These are phyloP conservation scores for Excalfactoria chinensis DNA, from an alignment of 2,113 vertebrate genomes.

Conservation along the genomic window DNA sequence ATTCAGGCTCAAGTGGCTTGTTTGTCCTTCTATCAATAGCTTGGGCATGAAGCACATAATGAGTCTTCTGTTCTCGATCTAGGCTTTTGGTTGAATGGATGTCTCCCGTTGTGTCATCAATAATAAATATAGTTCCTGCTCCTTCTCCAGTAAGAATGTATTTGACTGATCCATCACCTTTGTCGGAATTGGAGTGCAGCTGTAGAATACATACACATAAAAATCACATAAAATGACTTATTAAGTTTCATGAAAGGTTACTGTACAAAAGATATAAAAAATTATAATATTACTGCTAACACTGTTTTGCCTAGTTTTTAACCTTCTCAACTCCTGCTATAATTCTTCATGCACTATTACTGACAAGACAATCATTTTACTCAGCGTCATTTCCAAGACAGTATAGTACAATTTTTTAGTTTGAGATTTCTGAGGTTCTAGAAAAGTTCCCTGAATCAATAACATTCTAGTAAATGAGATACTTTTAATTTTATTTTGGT, in stretches of 20 bases:
- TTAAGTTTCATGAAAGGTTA: neutral
- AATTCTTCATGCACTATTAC: neutral
- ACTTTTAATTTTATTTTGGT: neutral
- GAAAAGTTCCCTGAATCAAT: neutral
- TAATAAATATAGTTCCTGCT: constrained; percentile 94
- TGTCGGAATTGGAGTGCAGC: constrained; percentile 98
- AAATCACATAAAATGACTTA: neutral
- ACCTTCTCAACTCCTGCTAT: neutral
- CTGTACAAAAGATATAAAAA: neutral
- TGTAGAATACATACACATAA: constrained; percentile 75
- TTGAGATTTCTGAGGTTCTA: neutral
- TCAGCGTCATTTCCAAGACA: neutral
- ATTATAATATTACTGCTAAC: neutral
- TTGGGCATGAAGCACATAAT: constrained; percentile 97
- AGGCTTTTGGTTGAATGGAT: constrained; percentile 96
- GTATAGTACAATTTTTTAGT: neutral
- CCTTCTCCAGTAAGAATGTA: constrained; percentile 98
- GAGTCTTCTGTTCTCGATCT: constrained; percentile 93
- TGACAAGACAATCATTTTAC: neutral
- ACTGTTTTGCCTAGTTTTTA: neutral
- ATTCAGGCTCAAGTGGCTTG: constrained; percentile 94
- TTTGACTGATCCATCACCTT: constrained; percentile 96
- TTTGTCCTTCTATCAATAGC: constrained; percentile 93
- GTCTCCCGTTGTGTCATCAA: constrained; percentile 95
- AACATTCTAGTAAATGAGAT: neutral